A percentile compares a stretch with the other conserved stretches of the same genome.
Conservation (phyloP, 2,888 invertebrate species). For the Encarsia formosa region DNA sequence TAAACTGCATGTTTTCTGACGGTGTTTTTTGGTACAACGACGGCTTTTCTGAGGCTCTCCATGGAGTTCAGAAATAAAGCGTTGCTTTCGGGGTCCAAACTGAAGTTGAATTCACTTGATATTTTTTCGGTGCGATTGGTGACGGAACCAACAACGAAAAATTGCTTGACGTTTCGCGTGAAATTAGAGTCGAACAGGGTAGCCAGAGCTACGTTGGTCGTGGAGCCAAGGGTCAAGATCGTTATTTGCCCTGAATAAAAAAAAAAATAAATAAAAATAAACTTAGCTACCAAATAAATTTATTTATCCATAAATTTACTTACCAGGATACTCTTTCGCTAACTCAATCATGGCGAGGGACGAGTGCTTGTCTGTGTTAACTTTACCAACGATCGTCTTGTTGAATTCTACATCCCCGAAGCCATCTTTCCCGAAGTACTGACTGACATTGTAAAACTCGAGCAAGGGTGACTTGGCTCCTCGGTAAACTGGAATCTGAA, state of each 20-base stretch:
- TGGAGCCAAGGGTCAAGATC: conserved; percentile 52
- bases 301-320: too few species aligned
- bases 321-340: conserved; percentile 43
- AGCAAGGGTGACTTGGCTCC: conserved; percentile 48
- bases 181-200: conserved; percentile 47
- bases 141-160: conserved; percentile 48
- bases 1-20: conserved; percentile 10
- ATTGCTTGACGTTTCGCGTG: conserved; percentile 35
- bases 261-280: conserved; percentile 23
- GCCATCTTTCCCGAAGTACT: conserved; percentile 53
- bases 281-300: too few species aligned
- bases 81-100: conserved; percentile 59
- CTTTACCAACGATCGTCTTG: conserved; percentile 38
- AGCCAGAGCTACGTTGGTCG: conserved; percentile 58
- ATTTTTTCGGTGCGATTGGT: too few species aligned
- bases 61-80: conserved; percentile 52
- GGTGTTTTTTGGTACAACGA: conserved; percentile 3
- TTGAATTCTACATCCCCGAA: conserved; percentile 53
- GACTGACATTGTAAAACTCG: conserved; percentile 31
- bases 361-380: conserved; percentile 48
- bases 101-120: conserved; percentile 59
- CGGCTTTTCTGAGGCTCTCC: background rate
- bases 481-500: conserved; percentile 53
- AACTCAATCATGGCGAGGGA: conserved; percentile 49
- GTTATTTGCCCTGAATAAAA: conserved; percentile 47